A percentile compares a stretch with the other conserved stretches of the same genome.
phyloP scores from a whole-genome alignment of 2,113 vertebrate genomes.

The Benitochromis conjunctus region DNA sequence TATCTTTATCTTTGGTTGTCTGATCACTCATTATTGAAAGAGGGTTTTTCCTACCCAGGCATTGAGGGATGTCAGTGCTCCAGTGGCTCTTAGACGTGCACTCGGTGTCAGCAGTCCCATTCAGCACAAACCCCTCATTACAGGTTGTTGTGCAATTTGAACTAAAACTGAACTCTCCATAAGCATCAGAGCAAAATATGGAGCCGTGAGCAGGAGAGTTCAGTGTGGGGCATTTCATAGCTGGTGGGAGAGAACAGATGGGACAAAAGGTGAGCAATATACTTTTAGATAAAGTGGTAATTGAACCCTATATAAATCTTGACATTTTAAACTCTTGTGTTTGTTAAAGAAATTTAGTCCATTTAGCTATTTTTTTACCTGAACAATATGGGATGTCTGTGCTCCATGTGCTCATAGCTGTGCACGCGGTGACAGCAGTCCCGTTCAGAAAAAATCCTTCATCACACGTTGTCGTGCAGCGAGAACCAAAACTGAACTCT shows the following conservation, averaged over 20 bases:
- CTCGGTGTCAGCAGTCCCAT: constrained; percentile 7
- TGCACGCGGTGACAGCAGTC: constrained; percentile 32
- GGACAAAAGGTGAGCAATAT: neutral
- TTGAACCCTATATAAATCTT: neutral
- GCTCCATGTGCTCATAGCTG: constrained; percentile 58
- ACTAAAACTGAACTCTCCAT: constrained; percentile 51
- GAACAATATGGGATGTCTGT: constrained; percentile 15
- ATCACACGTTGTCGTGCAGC: constrained; percentile 61
- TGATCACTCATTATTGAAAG: neutral
- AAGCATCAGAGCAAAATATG: constrained; percentile 42
- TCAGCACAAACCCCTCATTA: constrained; percentile 50
- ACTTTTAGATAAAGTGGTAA: fast-evolving
- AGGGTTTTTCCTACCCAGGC: neutral
- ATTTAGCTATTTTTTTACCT: constrained; percentile 36
- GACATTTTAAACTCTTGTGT: neutral
- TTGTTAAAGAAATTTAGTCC: too few relatives aligned
- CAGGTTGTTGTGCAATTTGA: constrained; percentile 63
- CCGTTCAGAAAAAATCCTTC: constrained; percentile 58
- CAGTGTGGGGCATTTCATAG: constrained; percentile 39
- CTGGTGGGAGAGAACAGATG: constrained; percentile 14
- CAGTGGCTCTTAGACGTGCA: constrained; percentile 60
- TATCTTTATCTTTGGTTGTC: neutral
- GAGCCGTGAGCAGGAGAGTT: constrained; percentile 41
- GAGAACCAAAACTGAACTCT: constrained; percentile 63
- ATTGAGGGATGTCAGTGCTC: constrained; percentile 32